phyloP scores from a whole-genome alignment of 2,797 vertebrate genomes.

The Sebastolobus alascanus region DNA sequence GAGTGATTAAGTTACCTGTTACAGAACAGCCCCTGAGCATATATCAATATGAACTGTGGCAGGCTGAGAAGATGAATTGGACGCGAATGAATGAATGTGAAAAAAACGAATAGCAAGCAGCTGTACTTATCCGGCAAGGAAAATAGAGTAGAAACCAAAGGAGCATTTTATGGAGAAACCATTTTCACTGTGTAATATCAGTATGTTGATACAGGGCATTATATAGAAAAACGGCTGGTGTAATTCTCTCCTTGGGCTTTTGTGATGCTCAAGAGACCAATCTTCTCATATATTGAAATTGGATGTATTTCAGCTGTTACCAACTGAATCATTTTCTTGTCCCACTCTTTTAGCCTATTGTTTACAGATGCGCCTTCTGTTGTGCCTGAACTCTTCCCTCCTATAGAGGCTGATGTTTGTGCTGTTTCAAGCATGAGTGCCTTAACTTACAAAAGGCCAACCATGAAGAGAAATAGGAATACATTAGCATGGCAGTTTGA shows the following conservation, averaged over 20 bases:
- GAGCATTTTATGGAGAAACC: conserved; percentile 66
- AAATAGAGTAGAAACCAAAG: conserved; percentile 64
- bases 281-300: conserved; percentile 73
- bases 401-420: conserved; percentile 68
- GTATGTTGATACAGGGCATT: conserved; percentile 61
- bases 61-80: conserved; percentile 74
- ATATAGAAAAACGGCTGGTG: conserved; percentile 67
- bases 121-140: conserved; percentile 46
- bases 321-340: conserved; percentile 68
- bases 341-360: conserved; percentile 70
- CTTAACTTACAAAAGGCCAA: conserved; percentile 65
- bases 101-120: conserved; percentile 49
- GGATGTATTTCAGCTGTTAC: conserved; percentile 70
- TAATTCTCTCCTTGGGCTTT: conserved; percentile 66
- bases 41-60: conserved; percentile 77
- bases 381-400: conserved; percentile 70
- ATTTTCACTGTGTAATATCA: conserved; percentile 66
- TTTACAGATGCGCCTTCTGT: conserved; percentile 74
- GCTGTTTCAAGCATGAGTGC: conserved; percentile 69
- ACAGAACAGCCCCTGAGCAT: conserved; percentile 69
- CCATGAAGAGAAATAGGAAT: conserved; percentile 61
- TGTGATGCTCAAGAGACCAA: conserved; percentile 73
- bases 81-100: conserved; percentile 57
- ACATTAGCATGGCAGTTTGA: conserved; percentile 64
- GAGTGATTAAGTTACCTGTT: conserved; percentile 77